Percentiles rank a stretch among this genome's conserved stretches.
phyloP scores from a whole-genome alignment of 2,113 vertebrate species.

The Oncorhynchus gorbuscha region DNA sequence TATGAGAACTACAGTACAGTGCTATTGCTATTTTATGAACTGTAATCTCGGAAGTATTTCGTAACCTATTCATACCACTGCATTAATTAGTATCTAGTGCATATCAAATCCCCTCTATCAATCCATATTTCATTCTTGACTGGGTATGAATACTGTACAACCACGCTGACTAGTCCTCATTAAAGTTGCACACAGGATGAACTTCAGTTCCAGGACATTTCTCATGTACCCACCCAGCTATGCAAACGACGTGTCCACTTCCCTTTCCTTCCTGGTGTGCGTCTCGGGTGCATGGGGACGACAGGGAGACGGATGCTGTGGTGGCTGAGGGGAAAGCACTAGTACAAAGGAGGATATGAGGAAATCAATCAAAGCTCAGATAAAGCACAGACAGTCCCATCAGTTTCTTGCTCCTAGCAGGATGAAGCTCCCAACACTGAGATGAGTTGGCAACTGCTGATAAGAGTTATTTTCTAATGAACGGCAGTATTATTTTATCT shows the following conservation, averaged over 20 bases:
- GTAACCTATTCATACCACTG: slow-evolving; percentile 10
- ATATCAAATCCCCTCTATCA: background rate
- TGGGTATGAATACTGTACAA: background rate
- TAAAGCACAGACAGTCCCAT: slow-evolving; percentile 11
- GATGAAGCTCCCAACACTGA: slow-evolving; percentile 1
- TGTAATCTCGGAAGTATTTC: background rate
- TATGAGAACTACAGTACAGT: background rate
- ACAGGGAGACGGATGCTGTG: background rate
- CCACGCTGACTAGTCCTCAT: too few relatives aligned
- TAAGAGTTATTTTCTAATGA: too few relatives aligned
- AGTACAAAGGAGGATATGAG: too few relatives aligned
- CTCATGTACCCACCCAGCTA: slow-evolving; percentile 13
- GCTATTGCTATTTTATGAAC: background rate
- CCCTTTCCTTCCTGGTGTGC: slow-evolving; percentile 23
- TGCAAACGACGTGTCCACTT: slow-evolving; percentile 19
- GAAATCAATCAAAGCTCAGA: slow-evolving; percentile 12
- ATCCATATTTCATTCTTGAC: too few relatives aligned
- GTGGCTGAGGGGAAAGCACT: too few relatives aligned
- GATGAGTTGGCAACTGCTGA: too few relatives aligned
- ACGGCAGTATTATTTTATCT: too few relatives aligned
- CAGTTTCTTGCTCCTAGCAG: slow-evolving; percentile 22
- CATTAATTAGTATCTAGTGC: background rate
- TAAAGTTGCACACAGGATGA: slow-evolving; percentile 2
- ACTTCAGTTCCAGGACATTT: background rate
- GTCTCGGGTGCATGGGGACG: background rate